Conservation (phyloP, 2,888 invertebrate species). For the Chloroclysta siterata region DNA sequence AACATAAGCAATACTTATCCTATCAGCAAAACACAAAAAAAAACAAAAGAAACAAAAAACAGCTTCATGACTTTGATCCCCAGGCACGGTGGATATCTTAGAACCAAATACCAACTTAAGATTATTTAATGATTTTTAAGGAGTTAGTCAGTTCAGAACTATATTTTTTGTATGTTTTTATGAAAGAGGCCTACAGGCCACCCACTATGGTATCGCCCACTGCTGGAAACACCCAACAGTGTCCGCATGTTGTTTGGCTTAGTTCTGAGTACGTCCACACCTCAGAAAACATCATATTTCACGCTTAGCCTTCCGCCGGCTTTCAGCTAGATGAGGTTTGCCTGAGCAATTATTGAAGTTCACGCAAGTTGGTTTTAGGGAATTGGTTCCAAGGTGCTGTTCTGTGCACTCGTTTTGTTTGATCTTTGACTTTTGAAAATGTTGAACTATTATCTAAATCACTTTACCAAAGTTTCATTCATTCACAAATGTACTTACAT, state of each 20-base stretch:
- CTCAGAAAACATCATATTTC: constrained; percentile 63
- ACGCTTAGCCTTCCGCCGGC: constrained; percentile 45
- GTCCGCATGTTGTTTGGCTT: background rate
- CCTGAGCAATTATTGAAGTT: constrained; percentile 35
- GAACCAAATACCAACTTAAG: no score
- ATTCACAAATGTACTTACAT: background rate
- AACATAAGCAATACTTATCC: no score
- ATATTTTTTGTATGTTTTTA: no score
- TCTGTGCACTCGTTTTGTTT: constrained; percentile 23
- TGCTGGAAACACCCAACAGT: no score
- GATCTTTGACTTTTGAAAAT: constrained; percentile 12
- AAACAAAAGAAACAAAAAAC: no score
- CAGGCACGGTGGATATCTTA: no score
- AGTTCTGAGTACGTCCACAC: constrained; percentile 37
- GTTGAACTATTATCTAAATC: background rate
- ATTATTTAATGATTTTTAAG: no score
- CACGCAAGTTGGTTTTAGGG: constrained; percentile 26
- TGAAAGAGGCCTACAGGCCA: no score
- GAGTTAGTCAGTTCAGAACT: no score
- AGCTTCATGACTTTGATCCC: no score
- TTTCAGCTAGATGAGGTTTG: constrained; percentile 48
- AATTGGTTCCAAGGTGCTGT: constrained; percentile 23
- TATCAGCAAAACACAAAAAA: no score
- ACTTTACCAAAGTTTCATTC: background rate
- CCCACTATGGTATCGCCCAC: no score